Percentiles rank a stretch among this genome's conserved stretches.
These are phyloP conservation scores for Hormaphis cornu DNA, from an alignment of 1,140 invertebrate genomes.

Conservation along the genomic window DNA sequence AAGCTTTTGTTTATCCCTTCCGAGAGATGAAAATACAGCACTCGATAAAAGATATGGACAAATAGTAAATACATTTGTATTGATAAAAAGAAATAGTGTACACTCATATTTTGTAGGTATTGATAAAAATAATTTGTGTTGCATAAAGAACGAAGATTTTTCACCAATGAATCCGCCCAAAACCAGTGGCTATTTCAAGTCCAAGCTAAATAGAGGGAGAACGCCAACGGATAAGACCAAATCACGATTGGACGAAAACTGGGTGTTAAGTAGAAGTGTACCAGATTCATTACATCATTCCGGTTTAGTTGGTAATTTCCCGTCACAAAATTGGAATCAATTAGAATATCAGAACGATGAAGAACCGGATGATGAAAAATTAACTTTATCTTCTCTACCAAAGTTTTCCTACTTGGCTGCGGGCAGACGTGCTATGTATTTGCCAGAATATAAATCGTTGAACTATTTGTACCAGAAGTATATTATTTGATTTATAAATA, in stretches of 20 bases:
- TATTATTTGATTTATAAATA: neutral
- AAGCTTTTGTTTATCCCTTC: constrained; percentile 60
- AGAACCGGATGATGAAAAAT: neutral
- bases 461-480: constrained; percentile 30
- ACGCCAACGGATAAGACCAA: constrained; percentile 6
- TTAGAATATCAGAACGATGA: constrained; percentile 37
- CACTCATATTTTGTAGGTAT: neutral
- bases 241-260: constrained; percentile 51
- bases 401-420: constrained; percentile 46
- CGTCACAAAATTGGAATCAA: constrained; percentile 24
- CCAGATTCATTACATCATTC: constrained; percentile 57
- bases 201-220: constrained; percentile 36
- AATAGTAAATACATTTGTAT: neutral
- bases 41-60: constrained; percentile 22
- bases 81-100: neutral
- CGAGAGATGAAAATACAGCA: constrained; percentile 48
- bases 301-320: constrained; percentile 16
- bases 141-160: constrained; percentile 8
- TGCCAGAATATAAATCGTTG: constrained; percentile 51
- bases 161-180: constrained; percentile 19
- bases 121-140: neutral
- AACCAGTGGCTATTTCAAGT: constrained; percentile 55
- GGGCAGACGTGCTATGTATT: constrained; percentile 66
- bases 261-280: constrained; percentile 66
- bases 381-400: constrained; percentile 39